A percentile compares a stretch with the other conserved stretches of the same genome.
Conservation (phyloP, 53 echinoderm and acorn worm genomes). For the Temnopleurus reevesii region DNA sequence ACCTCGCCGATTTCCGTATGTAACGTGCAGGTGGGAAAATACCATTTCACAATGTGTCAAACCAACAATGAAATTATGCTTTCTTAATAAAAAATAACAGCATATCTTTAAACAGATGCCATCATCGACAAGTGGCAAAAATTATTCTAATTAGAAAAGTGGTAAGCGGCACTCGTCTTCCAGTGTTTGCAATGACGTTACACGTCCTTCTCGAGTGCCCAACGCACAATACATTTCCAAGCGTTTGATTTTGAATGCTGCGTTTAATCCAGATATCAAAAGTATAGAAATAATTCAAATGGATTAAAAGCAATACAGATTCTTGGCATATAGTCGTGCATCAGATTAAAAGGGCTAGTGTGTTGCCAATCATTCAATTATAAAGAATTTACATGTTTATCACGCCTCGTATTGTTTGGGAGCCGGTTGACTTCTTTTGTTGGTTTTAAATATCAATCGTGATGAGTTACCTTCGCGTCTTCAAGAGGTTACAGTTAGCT, state of each 20-base stretch:
- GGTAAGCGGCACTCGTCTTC: background rate
- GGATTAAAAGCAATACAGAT: no score
- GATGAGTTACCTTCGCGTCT: background rate
- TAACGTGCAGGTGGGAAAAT: background rate
- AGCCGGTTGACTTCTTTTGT: background rate
- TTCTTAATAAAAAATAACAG: background rate
- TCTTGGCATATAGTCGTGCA: no score
- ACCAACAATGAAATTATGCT: no score
- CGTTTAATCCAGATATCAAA: no score
- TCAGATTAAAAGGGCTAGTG: no score
- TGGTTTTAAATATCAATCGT: background rate
- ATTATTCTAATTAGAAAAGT: background rate
- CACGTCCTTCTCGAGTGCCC: background rate
- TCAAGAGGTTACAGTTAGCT: background rate
- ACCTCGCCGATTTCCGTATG: background rate
- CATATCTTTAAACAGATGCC: background rate
- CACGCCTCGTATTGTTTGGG: background rate
- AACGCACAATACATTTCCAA: no score
- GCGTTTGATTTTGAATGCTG: no score
- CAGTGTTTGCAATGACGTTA: constrained; percentile 21
- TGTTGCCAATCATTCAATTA: background rate
- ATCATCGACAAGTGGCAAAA: background rate
- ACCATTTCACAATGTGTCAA: background rate
- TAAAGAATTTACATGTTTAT: background rate
- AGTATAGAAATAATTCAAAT: background rate